Percentiles rank a stretch among this genome's conserved stretches.
Conservation (phyloP, 2,113 vertebrate species). For the Microtus pennsylvanicus region DNA sequence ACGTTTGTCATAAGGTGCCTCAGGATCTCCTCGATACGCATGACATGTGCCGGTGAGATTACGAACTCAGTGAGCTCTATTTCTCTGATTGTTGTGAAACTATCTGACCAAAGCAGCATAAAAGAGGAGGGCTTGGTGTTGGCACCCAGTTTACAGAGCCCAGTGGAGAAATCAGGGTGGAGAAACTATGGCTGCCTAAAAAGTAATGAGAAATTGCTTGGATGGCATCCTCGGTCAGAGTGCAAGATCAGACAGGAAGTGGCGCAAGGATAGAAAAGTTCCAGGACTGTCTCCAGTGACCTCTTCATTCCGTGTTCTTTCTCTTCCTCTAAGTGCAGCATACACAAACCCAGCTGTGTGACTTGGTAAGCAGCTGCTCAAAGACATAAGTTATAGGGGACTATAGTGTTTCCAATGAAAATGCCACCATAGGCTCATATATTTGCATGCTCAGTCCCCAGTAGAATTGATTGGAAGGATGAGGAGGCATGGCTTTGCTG, state of each 20-base stretch:
- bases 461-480: background rate
- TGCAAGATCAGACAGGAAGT: background rate
- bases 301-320: background rate
- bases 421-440: background rate
- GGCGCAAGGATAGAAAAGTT: background rate
- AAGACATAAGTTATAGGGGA: background rate
- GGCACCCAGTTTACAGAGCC: no score
- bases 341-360: background rate
- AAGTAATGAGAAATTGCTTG: no score
- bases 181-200: background rate
- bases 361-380: background rate
- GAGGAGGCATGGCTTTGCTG: background rate
- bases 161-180: background rate
- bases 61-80: background rate
- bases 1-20: background rate
- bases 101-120: background rate
- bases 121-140: background rate
- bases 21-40: background rate
- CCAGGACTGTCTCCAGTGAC: background rate
- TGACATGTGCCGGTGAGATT: background rate
- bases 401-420: background rate
- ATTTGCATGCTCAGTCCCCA: no score
- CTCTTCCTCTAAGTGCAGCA: no score
- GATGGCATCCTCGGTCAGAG: background rate
- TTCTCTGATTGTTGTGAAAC: background rate